These are phyloP conservation scores for Drosophila rellima DNA, from an alignment of 2,888 invertebrate genomes.

Conservation along the genomic window DNA sequence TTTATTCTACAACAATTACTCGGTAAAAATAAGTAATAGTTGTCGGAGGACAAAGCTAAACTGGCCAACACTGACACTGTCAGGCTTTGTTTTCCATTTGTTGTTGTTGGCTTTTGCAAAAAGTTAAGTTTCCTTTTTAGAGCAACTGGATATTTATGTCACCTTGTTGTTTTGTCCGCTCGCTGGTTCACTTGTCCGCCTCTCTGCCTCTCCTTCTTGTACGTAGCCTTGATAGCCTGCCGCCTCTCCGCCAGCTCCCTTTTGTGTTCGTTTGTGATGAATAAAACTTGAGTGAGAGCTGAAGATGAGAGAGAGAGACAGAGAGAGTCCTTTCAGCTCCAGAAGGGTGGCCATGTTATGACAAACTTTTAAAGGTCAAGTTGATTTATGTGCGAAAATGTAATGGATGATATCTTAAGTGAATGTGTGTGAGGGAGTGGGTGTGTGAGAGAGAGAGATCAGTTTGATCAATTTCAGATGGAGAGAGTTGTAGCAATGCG, in stretches of 20 bases:
- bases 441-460: neutral
- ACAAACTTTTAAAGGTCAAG: slow-evolving; percentile 75
- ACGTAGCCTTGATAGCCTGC: neutral
- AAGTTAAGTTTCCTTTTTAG: slow-evolving; percentile 69
- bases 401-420: slow-evolving; percentile 34
- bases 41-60: neutral
- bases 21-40: neutral
- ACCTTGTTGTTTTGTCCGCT: slow-evolving; percentile 61
- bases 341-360: slow-evolving; percentile 60
- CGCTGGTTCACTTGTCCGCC: neutral
- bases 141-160: slow-evolving; percentile 77
- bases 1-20: too few species aligned
- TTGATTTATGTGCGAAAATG: slow-evolving; percentile 73
- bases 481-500: neutral
- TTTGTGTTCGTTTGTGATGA: slow-evolving; percentile 16
- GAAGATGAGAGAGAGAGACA: neutral
- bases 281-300: neutral
- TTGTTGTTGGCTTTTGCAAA: slow-evolving; percentile 17
- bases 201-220: neutral
- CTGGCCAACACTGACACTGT: neutral
- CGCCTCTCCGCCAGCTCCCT: neutral
- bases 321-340: slow-evolving; percentile 1
- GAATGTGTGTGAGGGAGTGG: slow-evolving; percentile 1
- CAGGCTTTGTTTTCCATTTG: slow-evolving; percentile 1
- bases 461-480: neutral